These are phyloP conservation scores for Himalopsyche phryganea DNA, from an alignment of 1,140 invertebrate genomes.

Conservation along the genomic window DNA sequence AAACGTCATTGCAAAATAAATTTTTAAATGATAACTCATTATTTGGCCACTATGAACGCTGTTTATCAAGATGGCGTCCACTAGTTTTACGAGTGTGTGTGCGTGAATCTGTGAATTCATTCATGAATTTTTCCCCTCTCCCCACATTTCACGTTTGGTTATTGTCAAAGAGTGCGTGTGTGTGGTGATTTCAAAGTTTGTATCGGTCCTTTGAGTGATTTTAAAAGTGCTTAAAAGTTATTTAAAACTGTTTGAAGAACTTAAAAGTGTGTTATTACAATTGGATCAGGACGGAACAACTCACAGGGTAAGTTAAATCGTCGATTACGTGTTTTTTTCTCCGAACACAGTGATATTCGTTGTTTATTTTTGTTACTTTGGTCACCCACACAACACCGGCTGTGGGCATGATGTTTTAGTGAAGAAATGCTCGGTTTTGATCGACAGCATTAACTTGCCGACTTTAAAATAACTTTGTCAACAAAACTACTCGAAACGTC, in stretches of 20 bases:
- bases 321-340: slow-evolving; percentile 4
- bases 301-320: slow-evolving; percentile 13
- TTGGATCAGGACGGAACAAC: slow-evolving; percentile 21
- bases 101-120: slow-evolving; percentile 15
- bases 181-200: slow-evolving; percentile 14
- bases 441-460: neutral
- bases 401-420: slow-evolving; percentile 15
- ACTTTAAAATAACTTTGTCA: neutral
- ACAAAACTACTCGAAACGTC: no score
- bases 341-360: slow-evolving; percentile 10
- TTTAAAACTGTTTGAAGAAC: slow-evolving; percentile 16
- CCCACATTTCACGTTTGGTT: slow-evolving; percentile 9
- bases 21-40: neutral
- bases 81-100: slow-evolving; percentile 8
- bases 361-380: slow-evolving; percentile 33
- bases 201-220: slow-evolving; percentile 14
- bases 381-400: slow-evolving; percentile 28
- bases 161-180: slow-evolving; percentile 24
- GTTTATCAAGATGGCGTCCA: slow-evolving; percentile 1
- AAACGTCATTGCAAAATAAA: no score
- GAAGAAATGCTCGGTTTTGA: neutral
- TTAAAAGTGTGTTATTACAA: slow-evolving; percentile 10
- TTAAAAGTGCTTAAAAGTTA: slow-evolving; percentile 19
- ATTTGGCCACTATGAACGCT: slow-evolving; percentile 4
- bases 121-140: slow-evolving; percentile 21